These are phyloP conservation scores for Gallinago media DNA, from an alignment of 2,113 vertebrate species.

Conservation along the genomic window DNA sequence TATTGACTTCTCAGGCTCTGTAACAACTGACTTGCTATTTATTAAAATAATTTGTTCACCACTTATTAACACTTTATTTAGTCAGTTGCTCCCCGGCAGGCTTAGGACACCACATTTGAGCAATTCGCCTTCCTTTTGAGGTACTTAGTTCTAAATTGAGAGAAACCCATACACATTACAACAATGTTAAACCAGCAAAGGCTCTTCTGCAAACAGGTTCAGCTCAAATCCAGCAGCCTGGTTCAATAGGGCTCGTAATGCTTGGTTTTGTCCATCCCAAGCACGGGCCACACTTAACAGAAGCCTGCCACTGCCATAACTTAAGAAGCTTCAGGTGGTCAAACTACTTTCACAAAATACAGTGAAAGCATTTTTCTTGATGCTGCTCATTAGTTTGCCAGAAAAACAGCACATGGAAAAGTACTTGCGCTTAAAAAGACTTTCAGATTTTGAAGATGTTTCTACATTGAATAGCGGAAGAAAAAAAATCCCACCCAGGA, in stretches of 20 bases:
- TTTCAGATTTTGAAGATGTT: not conserved
- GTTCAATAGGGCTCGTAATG: not conserved
- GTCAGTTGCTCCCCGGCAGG: not conserved
- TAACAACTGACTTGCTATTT: constrained; percentile 41
- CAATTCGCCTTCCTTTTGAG: not conserved
- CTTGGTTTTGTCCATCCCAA: not conserved
- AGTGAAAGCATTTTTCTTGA: not conserved
- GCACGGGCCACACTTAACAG: not conserved
- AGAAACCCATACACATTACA: not conserved
- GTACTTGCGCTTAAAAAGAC: not conserved
- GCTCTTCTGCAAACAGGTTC: not conserved
- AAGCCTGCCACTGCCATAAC: not conserved
- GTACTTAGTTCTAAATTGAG: not conserved
- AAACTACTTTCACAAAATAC: not conserved
- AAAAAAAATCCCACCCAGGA: not conserved
- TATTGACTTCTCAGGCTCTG: constrained; percentile 14
- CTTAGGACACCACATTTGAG: not conserved
- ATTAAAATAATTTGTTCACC: constrained; percentile 18
- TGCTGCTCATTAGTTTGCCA: not conserved
- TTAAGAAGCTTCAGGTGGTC: not conserved
- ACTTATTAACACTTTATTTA: constrained; percentile 1
- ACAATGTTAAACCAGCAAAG: not conserved
- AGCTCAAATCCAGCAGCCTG: not conserved
- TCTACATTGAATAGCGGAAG: not conserved
- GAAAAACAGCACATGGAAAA: not conserved